Base-by-base conservation (phyloP, 2,797 vertebrate genomes). In the Avahi laniger region DNA sequence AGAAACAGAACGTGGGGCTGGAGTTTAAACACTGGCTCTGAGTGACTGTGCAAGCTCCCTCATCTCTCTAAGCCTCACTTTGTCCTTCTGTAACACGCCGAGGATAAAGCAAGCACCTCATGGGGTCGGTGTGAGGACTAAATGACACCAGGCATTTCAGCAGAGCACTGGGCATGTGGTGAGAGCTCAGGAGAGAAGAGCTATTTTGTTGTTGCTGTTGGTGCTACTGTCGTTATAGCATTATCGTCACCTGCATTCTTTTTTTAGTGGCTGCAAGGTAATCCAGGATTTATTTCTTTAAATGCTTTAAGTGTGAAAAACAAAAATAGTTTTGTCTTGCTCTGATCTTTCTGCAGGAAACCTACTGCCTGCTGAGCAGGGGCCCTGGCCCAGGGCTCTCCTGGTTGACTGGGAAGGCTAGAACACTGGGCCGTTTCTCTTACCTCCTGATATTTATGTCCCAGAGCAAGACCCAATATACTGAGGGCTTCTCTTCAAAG, bases 161-260 rank as follows among this genome's bases (percentile, higher is more conserved):
- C 35, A 0, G 5, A 0, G 63, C 11, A 7, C 72, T 30, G 2
- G 30, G 63, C 24, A 2, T 33, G 0, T 30, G 1, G 3, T 0
- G 10, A 33, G 28, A 0, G 24, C 18, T 48, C 50, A 1, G 4
- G 15, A 10, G 22, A 75, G 24, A 46, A 79, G 57, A 28, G 41
- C 65, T 1, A 2, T 30, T 1, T 3, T 0, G 35, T 7, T 24
- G 28, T 0, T 10, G 78, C 14, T 3, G 14, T 1, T 5, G 11
- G 5, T 7, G 22, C 24, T 28, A 12, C 17, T 4, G 35, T 0
- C 1, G 11, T 7, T 28, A 15, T 4, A 4, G 26, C 2, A 14
- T 20, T 4, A 41, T 18, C 2, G 1, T 22, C 63, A 41, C 79
- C 41, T 35, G 20, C 33, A 1, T 10, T 59, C 48, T 41, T 82